phyloP scores from a whole-genome alignment of 2,113 vertebrate species.

The Aspidoscelis tigris region DNA sequence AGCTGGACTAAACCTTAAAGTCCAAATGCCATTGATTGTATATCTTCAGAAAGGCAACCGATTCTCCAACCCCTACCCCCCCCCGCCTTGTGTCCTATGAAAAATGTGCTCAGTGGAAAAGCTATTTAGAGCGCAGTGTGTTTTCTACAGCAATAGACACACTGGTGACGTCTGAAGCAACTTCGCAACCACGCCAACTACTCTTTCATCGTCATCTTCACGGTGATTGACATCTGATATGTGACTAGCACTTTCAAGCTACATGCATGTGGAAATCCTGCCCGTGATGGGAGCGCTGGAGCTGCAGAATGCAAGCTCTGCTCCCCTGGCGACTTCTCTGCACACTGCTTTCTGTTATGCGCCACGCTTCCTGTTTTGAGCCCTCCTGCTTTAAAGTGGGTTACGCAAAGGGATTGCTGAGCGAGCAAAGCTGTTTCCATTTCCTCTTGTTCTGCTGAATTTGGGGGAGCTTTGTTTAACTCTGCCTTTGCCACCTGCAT shows the following conservation, averaged over 20 bases:
- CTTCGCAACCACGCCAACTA: neutral
- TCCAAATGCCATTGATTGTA: too few species aligned
- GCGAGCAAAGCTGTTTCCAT: constrained; percentile 3
- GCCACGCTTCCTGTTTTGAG: constrained; percentile 33
- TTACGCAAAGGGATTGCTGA: constrained; percentile 14
- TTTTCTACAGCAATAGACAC: neutral
- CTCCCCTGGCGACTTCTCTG: neutral
- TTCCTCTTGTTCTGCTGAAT: constrained; percentile 11
- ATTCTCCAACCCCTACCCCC: neutral
- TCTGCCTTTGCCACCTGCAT: neutral
- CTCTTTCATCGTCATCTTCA: neutral
- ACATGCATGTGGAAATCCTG: neutral
- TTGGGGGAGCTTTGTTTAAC: neutral
- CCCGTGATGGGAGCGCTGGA: neutral
- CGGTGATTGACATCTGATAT: neutral
- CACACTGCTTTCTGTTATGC: neutral
- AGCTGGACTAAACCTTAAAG: too few species aligned
- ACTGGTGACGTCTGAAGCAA: neutral
- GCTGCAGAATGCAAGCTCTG: neutral
- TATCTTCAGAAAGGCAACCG: neutral
- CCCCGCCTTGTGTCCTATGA: neutral
- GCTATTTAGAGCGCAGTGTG: neutral
- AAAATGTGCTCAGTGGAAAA: neutral
- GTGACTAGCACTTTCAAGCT: neutral
- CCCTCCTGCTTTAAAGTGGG: neutral